Evolutionary conservation across 1,140 invertebrate species (phyloP), one percentile per base, ranked within the genome.

Genomic region (Drosophila orosa): DNA sequence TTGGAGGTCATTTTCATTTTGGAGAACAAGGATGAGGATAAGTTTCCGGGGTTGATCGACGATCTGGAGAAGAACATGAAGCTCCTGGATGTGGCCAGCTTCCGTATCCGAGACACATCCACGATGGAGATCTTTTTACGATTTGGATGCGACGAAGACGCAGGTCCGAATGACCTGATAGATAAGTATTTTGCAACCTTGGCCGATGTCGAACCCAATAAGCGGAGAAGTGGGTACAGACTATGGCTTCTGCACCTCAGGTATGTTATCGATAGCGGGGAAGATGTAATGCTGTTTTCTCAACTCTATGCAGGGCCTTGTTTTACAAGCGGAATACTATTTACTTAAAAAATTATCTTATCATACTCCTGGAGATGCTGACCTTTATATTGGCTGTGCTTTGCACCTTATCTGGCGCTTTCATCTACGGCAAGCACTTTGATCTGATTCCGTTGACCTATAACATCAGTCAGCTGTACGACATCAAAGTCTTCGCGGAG

Each of bases 91-190:
- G 96, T 98, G 58, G 95, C 94, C 45, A 97, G 95, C 86, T 98
- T 97, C 90, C 97, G 97, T 0, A 95, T 98, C 1, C 97, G 97
- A 8, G 98, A 98, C 96, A 98, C 97, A 10, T 98, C 97, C 1
- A 91, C 98, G 47, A 97, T 98, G 91, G 97, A 98, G 91, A 97
- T 97, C 13, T 95, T 94, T 69, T n/a, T 91, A 56, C 67, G 84
- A 0, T 85, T 90, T 22, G 89, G 86, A 9, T 65, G 66, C 48
- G 87, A 85, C 29, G 58, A 83, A 0, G 44, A 39, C 2, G 72
- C n/a, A n/a, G n/a, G n/a, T 35, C 37, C 76, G 6, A 39, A 17
- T 19, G 1, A 45, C 9, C 37, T 80, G 7, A 35, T 87, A 17
- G 55, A 79, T 2, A 65, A 84, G 3, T 67, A 69, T 0, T 67